Evolutionary conservation across 2,797 vertebrate genomes (phyloP).

Genomic region (Serranus cabrilla): DNA sequence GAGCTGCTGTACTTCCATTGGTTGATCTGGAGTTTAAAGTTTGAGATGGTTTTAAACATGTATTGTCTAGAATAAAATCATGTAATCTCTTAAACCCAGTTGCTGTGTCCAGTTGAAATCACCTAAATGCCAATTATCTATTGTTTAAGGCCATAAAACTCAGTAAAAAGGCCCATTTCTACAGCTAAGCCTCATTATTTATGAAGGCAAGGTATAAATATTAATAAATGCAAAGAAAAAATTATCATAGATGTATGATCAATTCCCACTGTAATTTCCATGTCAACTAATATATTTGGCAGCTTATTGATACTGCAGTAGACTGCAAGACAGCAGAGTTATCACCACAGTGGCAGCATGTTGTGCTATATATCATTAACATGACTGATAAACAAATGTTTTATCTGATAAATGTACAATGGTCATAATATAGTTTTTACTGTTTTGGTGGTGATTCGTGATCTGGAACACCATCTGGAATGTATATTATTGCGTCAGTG

Average conservation of each 20-base stretch:
- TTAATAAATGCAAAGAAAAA: background rate
- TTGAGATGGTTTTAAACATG: background rate
- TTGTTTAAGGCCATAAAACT: background rate
- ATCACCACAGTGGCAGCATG: background rate
- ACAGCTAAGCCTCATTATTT: background rate
- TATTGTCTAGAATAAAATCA: background rate
- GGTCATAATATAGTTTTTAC: too few relatives aligned
- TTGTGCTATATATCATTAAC: background rate
- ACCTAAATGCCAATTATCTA: background rate
- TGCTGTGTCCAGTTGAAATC: background rate
- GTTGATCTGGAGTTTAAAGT: too few relatives aligned
- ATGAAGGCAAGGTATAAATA: background rate
- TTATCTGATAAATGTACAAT: too few relatives aligned
- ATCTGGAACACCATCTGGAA: too few relatives aligned
- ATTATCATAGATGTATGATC: too few relatives aligned
- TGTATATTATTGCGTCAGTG: too few relatives aligned
- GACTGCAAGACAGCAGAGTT: background rate
- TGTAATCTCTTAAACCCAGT: slow-evolving; percentile 8
- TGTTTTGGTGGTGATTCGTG: too few relatives aligned
- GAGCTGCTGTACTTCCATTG: background rate
- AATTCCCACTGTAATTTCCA: too few relatives aligned
- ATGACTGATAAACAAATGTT: too few relatives aligned
- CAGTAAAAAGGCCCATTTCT: background rate
- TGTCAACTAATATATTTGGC: background rate
- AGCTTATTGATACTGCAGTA: background rate